Evolutionary conservation across 2,888 invertebrate species (phyloP), one percentile per base, ranked within the genome.

Genomic region (Catocala fraxini): DNA sequence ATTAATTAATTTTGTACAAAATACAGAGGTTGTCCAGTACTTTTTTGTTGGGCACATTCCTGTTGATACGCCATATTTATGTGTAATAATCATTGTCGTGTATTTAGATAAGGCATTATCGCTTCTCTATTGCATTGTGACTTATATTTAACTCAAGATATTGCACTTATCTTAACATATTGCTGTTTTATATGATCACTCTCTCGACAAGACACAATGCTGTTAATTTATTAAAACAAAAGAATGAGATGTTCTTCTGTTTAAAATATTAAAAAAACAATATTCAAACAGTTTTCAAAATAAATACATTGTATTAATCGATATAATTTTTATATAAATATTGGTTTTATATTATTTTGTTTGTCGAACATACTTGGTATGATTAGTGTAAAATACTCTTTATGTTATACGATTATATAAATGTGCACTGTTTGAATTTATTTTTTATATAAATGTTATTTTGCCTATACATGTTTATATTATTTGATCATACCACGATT

Each of bases 401-500:
- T 61, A 51, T 59, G 63, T 72, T 64, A 63, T 67, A 61, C 41
- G 34, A 62, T 57, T 63, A 51, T 53, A 56, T 48, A 11, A 56
- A 64, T 63, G 63, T 63, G 61, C 66, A 69, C 56, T 59, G 51
- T 69, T 65, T 65, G 51, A 46, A 68, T 70, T 67, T 62, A 63
- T 63, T 69, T 62, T 73, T 71, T 59, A 75, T 76, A 83, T 73
- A 76, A 75, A 78, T 63, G 59, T 63, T 82, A 84, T 81, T 83
- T 84, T 81, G 80, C 79, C 70, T 79, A 66, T 51, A 10, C 12
- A n/a, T 35, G 34, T 42, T 5, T 34, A 15, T 63, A 67, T 73
- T 41, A 56, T 56, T 48, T 51, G 13, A 13, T 34, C 34, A 13
- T 34, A 4, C 11, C 33, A 34, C 15, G 25, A 25, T 25, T 15